A percentile compares a stretch with the other conserved stretches of the same genome.
phyloP scores from a whole-genome alignment of 2,888 invertebrate genomes.

The Tiphia femorata region DNA sequence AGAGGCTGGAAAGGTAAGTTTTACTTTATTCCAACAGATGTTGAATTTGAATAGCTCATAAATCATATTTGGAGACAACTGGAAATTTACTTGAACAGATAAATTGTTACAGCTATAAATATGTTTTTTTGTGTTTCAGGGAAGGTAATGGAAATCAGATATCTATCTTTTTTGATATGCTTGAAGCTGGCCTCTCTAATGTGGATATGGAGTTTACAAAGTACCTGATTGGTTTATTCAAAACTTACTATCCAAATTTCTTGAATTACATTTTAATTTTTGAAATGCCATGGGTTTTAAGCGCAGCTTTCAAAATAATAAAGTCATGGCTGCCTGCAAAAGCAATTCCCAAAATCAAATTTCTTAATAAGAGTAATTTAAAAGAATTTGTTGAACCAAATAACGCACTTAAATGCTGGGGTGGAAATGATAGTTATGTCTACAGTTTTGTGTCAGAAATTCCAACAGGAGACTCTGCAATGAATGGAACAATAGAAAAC shows the following conservation, averaged over 20 bases:
- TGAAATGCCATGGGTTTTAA: constrained; percentile 95
- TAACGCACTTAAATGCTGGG: constrained; percentile 84
- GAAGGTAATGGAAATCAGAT: constrained; percentile 82
- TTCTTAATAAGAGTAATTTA: constrained; percentile 81
- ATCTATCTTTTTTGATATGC: constrained; percentile 92
- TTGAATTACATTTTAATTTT: constrained; percentile 90
- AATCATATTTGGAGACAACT: no score
- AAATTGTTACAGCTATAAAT: neutral
- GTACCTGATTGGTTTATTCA: constrained; percentile 88
- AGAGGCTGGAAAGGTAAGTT: constrained; percentile 78
- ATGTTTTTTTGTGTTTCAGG: constrained; percentile 65
- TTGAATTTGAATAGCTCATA: neutral
- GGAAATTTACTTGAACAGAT: no score
- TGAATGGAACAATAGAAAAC: constrained; percentile 66
- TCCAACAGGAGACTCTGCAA: constrained; percentile 42
- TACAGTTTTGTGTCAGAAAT: constrained; percentile 80
- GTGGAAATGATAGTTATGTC: constrained; percentile 81
- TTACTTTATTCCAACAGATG: neutral
- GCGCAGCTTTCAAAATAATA: constrained; percentile 91
- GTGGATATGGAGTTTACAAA: constrained; percentile 94
- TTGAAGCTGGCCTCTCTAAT: constrained; percentile 85
- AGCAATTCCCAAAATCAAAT: constrained; percentile 90
- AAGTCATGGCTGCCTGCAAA: constrained; percentile 89
- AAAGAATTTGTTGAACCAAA: constrained; percentile 81
- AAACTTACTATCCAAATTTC: constrained; percentile 88